phyloP scores from a whole-genome alignment of 2,113 vertebrate genomes.

The Scartelaos histophorus region DNA sequence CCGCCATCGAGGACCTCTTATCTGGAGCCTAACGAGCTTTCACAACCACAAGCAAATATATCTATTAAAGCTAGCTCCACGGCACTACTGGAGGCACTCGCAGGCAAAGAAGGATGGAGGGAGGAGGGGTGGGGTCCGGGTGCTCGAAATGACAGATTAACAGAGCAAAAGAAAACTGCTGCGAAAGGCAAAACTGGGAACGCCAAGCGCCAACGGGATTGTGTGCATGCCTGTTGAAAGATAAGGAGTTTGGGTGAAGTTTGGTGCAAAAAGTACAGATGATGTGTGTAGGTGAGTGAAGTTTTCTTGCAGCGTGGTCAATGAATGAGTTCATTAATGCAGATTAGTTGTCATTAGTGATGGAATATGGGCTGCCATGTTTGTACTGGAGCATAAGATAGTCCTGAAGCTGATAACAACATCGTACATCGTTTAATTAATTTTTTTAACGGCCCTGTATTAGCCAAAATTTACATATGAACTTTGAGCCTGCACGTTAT shows the following conservation, averaged over 20 bases:
- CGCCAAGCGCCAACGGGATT: slow-evolving; percentile 59
- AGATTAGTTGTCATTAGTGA: too few species aligned
- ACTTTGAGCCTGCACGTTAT: too few species aligned
- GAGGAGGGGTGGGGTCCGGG: slow-evolving; percentile 12
- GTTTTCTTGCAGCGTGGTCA: too few species aligned
- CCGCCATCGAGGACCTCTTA: slow-evolving; percentile 52
- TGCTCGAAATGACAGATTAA: slow-evolving; percentile 67
- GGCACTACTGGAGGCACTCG: slow-evolving; percentile 46
- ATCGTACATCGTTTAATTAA: too few species aligned
- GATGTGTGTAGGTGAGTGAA: background rate
- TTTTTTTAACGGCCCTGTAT: too few species aligned
- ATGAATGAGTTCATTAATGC: too few species aligned
- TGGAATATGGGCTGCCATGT: too few species aligned
- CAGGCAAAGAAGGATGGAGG: slow-evolving; percentile 7
- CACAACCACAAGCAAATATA: slow-evolving; percentile 63
- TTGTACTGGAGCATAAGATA: too few species aligned
- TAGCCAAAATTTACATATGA: too few species aligned
- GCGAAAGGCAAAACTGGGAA: slow-evolving; percentile 69
- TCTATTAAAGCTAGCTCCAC: slow-evolving; percentile 53
- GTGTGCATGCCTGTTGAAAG: slow-evolving; percentile 12
- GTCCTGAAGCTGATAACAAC: too few species aligned
- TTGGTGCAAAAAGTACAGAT: slow-evolving; percentile 29
- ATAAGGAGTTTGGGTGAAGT: slow-evolving; percentile 11
- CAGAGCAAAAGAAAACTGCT: slow-evolving; percentile 61
- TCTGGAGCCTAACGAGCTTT: slow-evolving; percentile 66